A percentile compares a stretch with the other conserved stretches of the same genome.
Evolutionary conservation across 2,888 invertebrate species (phyloP).

Genomic region (Noctua janthina): DNA sequence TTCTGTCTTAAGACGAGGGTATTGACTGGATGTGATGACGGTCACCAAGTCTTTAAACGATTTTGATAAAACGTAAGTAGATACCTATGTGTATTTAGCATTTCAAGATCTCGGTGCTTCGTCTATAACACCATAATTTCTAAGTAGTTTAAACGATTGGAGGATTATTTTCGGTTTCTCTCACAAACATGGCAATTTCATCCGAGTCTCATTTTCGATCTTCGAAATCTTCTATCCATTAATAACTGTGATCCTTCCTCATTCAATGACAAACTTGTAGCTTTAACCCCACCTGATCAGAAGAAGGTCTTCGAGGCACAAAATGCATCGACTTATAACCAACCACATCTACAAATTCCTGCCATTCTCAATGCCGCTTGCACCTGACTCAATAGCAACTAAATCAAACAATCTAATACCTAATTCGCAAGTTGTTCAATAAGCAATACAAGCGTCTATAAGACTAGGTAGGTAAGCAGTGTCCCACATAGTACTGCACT

Average conservation of each 20-base stretch:
- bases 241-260: not conserved
- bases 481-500: slow-evolving; percentile 73
- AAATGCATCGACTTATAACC: not conserved
- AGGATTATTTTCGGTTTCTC: not conserved
- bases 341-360: slow-evolving; percentile 10
- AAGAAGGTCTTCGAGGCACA: not conserved
- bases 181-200: not conserved
- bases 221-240: not conserved
- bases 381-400: slow-evolving; percentile 54
- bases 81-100: not conserved
- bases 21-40: slow-evolving; percentile 49
- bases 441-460: slow-evolving; percentile 24
- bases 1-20: slow-evolving; percentile 50
- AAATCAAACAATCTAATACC: slow-evolving; percentile 50
- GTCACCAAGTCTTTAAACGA: slow-evolving; percentile 26
- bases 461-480: slow-evolving; percentile 36
- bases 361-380: slow-evolving; percentile 5
- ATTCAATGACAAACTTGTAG: not conserved
- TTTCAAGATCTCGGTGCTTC: not conserved
- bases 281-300: not conserved
- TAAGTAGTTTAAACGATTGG: not conserved
- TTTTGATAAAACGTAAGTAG: not conserved
- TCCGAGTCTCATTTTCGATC: not conserved
- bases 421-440: slow-evolving; percentile 45
- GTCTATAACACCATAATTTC: not conserved